These are phyloP conservation scores for Sinocyclocheilus grahami DNA, from an alignment of 2,113 vertebrate species.

Conservation along the genomic window DNA sequence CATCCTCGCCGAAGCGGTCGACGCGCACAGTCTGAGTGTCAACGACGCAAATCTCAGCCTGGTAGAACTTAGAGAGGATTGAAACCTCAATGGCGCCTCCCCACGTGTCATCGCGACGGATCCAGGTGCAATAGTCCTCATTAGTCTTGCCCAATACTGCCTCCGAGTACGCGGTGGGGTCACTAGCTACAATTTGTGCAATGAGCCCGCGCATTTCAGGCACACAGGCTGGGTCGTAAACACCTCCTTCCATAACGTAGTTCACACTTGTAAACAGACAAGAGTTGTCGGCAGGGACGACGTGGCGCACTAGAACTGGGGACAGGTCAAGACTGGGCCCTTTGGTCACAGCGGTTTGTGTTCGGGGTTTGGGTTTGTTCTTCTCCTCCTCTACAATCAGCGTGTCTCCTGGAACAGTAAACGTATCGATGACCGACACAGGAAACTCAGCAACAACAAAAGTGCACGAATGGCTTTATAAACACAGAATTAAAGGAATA, in stretches of 20 bases:
- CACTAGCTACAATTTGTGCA: conserved; percentile 90
- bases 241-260: conserved; percentile 93
- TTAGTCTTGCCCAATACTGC: conserved; percentile 93
- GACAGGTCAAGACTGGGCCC: conserved; percentile 65
- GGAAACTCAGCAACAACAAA: neutral
- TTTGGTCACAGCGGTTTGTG: conserved; percentile 71
- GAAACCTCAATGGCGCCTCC: conserved; percentile 97
- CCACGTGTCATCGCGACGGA: conserved; percentile 90
- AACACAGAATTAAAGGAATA: no score
- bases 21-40: conserved; percentile 95
- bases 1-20: conserved; percentile 95
- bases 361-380: conserved; percentile 75
- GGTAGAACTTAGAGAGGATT: conserved; percentile 94
- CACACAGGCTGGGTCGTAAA: conserved; percentile 85
- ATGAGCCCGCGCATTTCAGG: conserved; percentile 93
- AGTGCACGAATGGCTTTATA: no score
- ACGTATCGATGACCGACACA: neutral
- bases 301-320: conserved; percentile 80
- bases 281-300: conserved; percentile 95
- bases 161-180: conserved; percentile 87
- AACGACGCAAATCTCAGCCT: conserved; percentile 96
- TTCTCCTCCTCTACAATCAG: conserved; percentile 95
- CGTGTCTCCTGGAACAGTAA: conserved; percentile 83
- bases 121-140: conserved; percentile 93
- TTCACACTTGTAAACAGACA: conserved; percentile 97